phyloP scores from a whole-genome alignment of 2,888 invertebrate genomes.

The Lasioglossum calceatum region DNA sequence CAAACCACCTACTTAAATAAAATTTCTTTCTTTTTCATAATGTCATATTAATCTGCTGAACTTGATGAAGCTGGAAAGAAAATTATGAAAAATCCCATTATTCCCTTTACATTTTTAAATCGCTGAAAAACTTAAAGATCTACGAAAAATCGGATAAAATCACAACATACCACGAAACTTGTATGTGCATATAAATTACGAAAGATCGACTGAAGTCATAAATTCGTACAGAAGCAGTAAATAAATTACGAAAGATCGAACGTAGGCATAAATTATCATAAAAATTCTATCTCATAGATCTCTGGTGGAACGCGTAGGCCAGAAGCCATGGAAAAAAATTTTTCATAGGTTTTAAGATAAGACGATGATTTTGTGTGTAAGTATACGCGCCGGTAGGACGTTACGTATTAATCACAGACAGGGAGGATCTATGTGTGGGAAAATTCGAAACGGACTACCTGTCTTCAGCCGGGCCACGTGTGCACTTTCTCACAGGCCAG shows the following conservation, averaged over 20 bases:
- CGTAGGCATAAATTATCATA: not conserved
- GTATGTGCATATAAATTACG: not conserved
- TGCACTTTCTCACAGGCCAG: constrained; percentile 45
- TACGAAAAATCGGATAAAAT: not conserved
- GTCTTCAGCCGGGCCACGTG: constrained; percentile 64
- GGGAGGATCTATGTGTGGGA: constrained; percentile 37
- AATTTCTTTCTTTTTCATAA: not conserved
- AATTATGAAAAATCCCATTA: not conserved
- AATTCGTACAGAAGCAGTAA: not conserved
- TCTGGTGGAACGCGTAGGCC: not conserved
- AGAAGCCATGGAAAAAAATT: not conserved
- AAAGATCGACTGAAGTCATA: not conserved
- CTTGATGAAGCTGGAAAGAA: not conserved
- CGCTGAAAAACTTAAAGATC: too few species aligned
- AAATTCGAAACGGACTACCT: constrained; percentile 69
- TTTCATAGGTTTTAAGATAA: constrained; percentile 31
- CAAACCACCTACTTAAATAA: not conserved
- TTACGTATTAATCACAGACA: constrained; percentile 41
- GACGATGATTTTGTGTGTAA: constrained; percentile 28
- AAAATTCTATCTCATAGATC: not conserved
- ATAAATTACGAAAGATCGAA: not conserved
- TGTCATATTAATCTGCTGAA: not conserved
- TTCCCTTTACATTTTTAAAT: too few species aligned
- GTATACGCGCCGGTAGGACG: constrained; percentile 26
- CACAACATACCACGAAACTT: not conserved